Evolutionary conservation across 2,113 vertebrate species (phyloP).

Genomic region (Shinisaurus crocodilurus): DNA sequence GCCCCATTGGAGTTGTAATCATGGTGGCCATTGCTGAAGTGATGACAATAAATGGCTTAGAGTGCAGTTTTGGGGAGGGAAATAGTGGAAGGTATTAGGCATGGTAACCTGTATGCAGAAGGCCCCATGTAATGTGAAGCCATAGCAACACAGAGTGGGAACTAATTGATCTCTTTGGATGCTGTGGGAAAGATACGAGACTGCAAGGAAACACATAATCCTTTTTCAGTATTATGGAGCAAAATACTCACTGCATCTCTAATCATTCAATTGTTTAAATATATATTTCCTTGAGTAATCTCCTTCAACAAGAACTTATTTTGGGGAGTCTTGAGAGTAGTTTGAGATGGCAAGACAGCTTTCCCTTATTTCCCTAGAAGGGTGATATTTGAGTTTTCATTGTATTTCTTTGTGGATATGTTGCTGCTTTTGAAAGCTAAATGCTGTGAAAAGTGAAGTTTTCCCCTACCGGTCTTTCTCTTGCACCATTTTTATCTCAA

Average conservation of each 20-base stretch:
- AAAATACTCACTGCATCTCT: too few species aligned
- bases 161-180: neutral
- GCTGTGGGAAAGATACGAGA: neutral
- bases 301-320: neutral
- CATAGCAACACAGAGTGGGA: neutral
- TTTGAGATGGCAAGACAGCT: too few species aligned
- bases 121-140: neutral
- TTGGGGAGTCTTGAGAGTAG: too few species aligned
- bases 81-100: neutral
- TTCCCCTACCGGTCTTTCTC: neutral
- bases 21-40: neutral
- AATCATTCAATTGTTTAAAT: neutral
- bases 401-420: neutral
- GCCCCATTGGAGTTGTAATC: neutral
- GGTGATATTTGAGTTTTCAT: neutral
- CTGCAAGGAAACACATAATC: neutral
- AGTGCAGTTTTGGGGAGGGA: neutral
- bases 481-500: neutral
- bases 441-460: neutral
- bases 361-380: neutral
- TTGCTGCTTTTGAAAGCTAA: constrained; percentile 14
- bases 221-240: neutral
- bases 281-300: neutral
- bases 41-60: too few species aligned
- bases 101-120: neutral